A percentile compares a stretch with the other conserved stretches of the same genome.
Conservation (phyloP, 1,140 invertebrate genomes). For the Rhagoletis pomonella region DNA sequence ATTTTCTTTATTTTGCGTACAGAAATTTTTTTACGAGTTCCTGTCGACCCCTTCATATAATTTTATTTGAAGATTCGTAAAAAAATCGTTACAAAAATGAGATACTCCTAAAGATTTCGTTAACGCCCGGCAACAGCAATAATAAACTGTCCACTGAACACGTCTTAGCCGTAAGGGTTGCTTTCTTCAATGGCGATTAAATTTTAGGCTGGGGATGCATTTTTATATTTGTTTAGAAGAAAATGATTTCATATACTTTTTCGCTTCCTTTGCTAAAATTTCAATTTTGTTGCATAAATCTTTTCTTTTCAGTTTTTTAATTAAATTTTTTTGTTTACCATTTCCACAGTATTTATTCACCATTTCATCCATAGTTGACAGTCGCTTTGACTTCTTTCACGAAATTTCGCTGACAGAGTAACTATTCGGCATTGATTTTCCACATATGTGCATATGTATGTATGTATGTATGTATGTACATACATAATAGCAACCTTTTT, state of each 20-base stretch:
- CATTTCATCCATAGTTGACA: background rate
- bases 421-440: slow-evolving; percentile 29
- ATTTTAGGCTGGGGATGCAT: too few relatives aligned
- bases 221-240: too few relatives aligned
- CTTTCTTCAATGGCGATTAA: background rate
- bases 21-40: too few relatives aligned
- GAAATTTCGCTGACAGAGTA: too few relatives aligned
- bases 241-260: too few relatives aligned
- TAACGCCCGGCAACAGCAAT: slow-evolving; percentile 9
- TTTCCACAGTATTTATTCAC: background rate
- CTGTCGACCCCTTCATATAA: too few relatives aligned
- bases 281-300: background rate
- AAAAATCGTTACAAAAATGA: too few relatives aligned
- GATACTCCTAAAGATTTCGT: too few relatives aligned
- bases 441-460: background rate
- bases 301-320: background rate
- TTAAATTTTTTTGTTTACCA: background rate
- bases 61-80: too few relatives aligned
- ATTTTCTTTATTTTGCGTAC: too few relatives aligned
- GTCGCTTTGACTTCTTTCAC: too few relatives aligned
- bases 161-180: background rate
- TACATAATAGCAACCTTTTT: background rate
- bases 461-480: too few relatives aligned
- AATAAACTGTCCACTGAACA: background rate
- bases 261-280: background rate